Percentiles rank a stretch among this genome's conserved stretches.
These are phyloP conservation scores for Muscicapa comitata DNA, from an alignment of 2,797 vertebrate genomes.

Conservation along the genomic window DNA sequence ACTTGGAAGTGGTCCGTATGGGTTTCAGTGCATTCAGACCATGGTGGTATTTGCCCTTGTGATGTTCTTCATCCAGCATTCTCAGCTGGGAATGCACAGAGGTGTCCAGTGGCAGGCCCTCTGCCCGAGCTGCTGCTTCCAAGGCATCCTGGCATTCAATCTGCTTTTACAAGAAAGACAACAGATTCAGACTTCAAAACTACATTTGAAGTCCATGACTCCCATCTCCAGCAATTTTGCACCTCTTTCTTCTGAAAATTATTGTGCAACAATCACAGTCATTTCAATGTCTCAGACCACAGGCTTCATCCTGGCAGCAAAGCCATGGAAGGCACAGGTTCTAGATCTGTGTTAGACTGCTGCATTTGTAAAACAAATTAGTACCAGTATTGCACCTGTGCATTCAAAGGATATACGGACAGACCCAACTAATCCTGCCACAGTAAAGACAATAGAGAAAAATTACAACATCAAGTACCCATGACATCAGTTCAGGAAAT, in stretches of 20 bases:
- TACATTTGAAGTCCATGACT: not conserved
- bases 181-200: conserved; percentile 1
- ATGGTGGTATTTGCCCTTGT: conserved; percentile 86
- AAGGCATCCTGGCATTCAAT: conserved; percentile 83
- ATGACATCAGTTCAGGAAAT: not conserved
- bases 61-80: conserved; percentile 79
- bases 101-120: conserved; percentile 83
- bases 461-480: not conserved
- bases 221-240: not conserved
- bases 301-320: not conserved
- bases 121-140: conserved; percentile 84
- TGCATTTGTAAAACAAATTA: not conserved
- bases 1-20: conserved; percentile 88
- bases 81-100: conserved; percentile 76
- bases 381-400: not conserved
- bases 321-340: not conserved
- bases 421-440: not conserved
- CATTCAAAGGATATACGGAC: not conserved
- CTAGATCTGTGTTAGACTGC: not conserved
- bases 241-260: not conserved
- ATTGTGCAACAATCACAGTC: not conserved
- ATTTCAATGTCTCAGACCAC: not conserved
- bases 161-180: conserved; percentile 50
- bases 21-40: conserved; percentile 83
- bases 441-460: not conserved